phyloP scores from a whole-genome alignment of 2,888 invertebrate genomes.

The Strigamia crassipes region DNA sequence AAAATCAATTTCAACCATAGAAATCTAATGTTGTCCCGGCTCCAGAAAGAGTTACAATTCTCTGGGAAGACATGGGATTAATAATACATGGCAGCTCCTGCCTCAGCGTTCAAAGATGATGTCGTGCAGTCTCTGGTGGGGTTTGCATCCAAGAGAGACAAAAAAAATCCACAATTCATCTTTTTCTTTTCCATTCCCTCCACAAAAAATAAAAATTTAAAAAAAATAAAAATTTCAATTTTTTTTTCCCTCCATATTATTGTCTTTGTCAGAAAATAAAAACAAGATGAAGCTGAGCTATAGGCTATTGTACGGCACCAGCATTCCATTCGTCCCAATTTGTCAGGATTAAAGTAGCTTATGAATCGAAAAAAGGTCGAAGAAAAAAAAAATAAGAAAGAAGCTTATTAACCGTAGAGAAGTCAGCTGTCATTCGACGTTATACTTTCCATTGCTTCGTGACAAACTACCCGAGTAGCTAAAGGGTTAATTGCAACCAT shows the following conservation, averaged over 20 bases:
- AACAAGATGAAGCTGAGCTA: background rate
- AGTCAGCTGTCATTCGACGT: conserved; percentile 1
- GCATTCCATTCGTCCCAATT: conserved; percentile 18
- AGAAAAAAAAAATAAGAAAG: background rate
- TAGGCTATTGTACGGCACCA: background rate
- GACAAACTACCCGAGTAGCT: conserved; percentile 16
- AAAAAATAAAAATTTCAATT: conserved; percentile 18
- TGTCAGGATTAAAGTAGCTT: conserved; percentile 35
- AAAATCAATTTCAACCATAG: conserved; percentile 35
- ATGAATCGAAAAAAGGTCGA: conserved; percentile 10
- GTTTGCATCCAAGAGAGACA: background rate
- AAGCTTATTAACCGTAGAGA: conserved; percentile 35
- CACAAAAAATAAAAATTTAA: background rate
- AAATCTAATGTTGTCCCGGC: conserved; percentile 28
- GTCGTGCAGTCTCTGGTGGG: conserved; percentile 20
- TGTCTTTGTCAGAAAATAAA: background rate
- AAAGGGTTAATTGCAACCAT: conserved; percentile 22
- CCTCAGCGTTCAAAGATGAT: conserved; percentile 23
- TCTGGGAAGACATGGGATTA: conserved; percentile 24
- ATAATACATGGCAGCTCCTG: conserved; percentile 30
- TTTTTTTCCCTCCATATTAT: conserved; percentile 3
- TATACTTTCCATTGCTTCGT: background rate
- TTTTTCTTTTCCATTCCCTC: background rate
- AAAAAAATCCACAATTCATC: conserved; percentile 29
- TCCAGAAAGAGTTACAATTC: conserved; percentile 39